Conservation (phyloP, 92 coral and sea anemone species). For the Epizoanthus ramosus region DNA sequence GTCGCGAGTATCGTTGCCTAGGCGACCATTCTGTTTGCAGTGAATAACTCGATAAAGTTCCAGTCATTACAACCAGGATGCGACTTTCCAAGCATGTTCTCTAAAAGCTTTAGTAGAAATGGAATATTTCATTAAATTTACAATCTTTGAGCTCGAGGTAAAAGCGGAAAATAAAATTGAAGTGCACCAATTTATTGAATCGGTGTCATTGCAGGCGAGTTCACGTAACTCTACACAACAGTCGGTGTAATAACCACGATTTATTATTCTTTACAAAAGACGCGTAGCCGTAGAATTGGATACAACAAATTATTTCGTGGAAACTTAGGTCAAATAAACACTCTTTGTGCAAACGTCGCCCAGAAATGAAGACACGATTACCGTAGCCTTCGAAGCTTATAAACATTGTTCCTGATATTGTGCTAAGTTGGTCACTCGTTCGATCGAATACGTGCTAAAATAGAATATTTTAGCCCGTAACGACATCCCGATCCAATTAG, state of each 20-base stretch:
- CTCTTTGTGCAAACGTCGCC: neutral
- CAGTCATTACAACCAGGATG: neutral
- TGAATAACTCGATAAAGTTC: neutral
- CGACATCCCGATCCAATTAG: conserved; percentile 3
- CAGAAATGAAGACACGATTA: no score
- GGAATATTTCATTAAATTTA: neutral
- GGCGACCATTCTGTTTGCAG: conserved; percentile 16
- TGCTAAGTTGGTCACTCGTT: no score
- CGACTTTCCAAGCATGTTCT: no score
- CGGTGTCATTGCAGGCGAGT: neutral
- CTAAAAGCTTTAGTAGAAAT: no score
- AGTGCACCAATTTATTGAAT: neutral
- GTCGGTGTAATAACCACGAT: neutral
- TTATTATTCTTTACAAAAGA: neutral
- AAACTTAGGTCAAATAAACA: neutral
- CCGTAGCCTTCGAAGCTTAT: no score
- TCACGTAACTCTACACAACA: neutral
- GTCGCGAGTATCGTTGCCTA: neutral
- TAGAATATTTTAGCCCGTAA: conserved; percentile 2
- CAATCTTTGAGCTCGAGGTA: no score
- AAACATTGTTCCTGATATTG: neutral
- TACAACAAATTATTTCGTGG: neutral
- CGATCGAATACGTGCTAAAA: conserved; percentile 5
- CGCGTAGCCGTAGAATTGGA: neutral
- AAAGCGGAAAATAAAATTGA: neutral